Evolutionary conservation across 2,113 vertebrate genomes (phyloP), one percentile per base, ranked within the genome.

Genomic region (Hylia prasina): DNA sequence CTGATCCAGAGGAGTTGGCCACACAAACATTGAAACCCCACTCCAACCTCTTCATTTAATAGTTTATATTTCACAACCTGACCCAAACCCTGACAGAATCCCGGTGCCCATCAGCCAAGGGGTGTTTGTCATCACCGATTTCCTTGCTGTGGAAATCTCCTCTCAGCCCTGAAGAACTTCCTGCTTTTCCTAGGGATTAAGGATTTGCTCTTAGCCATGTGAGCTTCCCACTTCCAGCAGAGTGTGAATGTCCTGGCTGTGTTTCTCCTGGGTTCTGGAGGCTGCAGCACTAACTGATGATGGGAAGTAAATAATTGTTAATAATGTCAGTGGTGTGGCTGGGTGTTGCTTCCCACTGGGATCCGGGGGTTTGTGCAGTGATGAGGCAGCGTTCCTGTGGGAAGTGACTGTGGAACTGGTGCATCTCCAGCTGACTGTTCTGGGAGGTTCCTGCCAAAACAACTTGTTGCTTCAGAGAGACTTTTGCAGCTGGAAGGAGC

Each of bases 91-190:
- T 3, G 65, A 7, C 0, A 10, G 42, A n/a, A 40, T 47, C 39
- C 44, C 42, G 1, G 20, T 1, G 6, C 57, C 13, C 5, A 0
- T 17, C 30, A 44, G 40, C 30, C 1, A 0, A 16, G 47, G 69
- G 28, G 1, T 11, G 12, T 64, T 82, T 58, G 75, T 10, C 8
- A 1, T 20, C 13, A 3, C 39, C 1, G 2, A 0, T 35, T 68
- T 35, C 51, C 58, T 28, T 14, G 13, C 40, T 73, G 37, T 57
- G 53, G 35, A 53, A 45, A 14, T 45, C 28, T 28, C 5, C 11
- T 56, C 44, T 28, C 58, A 18, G 58, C 72, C 60, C 45, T 61
- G 63, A 39, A 60, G 31, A 31, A 18, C 54, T 75, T 81, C 21
- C 54, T n/a, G 42, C 84, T 22, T 30, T 96, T 73, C 77, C 39